Percentiles rank a stretch among this genome's conserved stretches.
Conservation (phyloP, 2,797 vertebrate genomes). For the Sebastes minor region DNA sequence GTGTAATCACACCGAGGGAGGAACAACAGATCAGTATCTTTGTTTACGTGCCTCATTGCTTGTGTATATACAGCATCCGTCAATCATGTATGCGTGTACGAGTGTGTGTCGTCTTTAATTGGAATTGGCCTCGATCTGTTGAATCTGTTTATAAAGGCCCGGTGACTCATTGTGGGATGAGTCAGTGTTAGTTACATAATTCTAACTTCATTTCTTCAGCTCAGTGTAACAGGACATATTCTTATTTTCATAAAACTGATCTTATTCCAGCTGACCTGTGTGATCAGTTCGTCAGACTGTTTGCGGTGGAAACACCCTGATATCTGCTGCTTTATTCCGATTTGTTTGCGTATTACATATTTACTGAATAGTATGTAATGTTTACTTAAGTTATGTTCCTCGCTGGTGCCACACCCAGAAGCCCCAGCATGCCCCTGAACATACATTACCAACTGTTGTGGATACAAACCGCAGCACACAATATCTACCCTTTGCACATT, state of each 20-base stretch:
- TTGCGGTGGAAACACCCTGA: no score
- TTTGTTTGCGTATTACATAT: constrained; percentile 5
- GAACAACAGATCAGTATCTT: neutral
- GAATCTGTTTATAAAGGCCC: constrained; percentile 20
- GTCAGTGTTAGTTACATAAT: constrained; percentile 41
- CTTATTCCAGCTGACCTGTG: no score
- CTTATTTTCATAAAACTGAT: neutral
- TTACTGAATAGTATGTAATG: neutral
- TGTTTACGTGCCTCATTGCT: neutral
- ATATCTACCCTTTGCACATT: neutral
- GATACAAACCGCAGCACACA: neutral
- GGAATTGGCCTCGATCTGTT: constrained; percentile 24
- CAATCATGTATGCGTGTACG: neutral
- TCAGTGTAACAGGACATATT: neutral
- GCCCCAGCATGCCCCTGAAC: neutral
- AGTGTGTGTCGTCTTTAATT: constrained; percentile 26
- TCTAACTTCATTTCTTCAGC: constrained; percentile 16
- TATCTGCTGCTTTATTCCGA: no score
- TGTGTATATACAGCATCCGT: neutral
- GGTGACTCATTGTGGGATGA: constrained; percentile 59
- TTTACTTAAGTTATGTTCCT: neutral
- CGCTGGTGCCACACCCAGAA: neutral
- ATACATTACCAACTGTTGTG: neutral
- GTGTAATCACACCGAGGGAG: neutral
- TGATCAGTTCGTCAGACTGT: no score